Base-by-base conservation (phyloP, 1,140 invertebrate species). In the Zophobas atratus region DNA sequence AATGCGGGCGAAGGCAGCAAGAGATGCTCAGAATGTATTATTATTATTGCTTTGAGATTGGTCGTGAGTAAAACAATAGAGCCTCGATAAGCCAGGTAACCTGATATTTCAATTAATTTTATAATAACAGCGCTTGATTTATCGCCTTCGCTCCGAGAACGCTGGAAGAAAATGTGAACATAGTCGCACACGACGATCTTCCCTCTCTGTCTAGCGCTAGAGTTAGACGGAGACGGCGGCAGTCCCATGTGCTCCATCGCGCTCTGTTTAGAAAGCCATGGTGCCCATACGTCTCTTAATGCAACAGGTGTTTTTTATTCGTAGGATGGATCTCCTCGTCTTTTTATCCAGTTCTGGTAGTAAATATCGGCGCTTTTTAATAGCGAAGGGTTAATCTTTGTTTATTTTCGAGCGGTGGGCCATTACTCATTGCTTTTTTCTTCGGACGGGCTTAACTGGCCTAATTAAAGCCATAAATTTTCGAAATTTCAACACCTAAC, bases 91-190 rank as follows among this genome's bases (percentile, higher is more conserved):
- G 60, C 8, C 60, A 67, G 60, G 60, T 67, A 67, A 67, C 60
- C 60, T 67, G 60, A 67, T 67, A 67, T 67, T 67, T 67, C 60
- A 67, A 67, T 67, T 67, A 67, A 67, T 67, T 67, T 67, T 67
- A 67, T 67, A 67, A 67, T 67, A 67, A 67, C 60, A 67, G 60
- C 60, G 6, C 39, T 67, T 67, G 60, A 67, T 67, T 67, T 67
- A 67, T 67, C 60, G 60, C 60, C 55, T 57, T 34, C 1, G 35
- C 55, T 57, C 33, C 60, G 60, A 67, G 60, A 67, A 20, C 60
- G 60, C 6, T 67, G 60, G 60, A 67, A 43, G 60, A 67, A 67
- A 67, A 67, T 67, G 20, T 20, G 20, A 20, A 20, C 20, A 20
- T 20, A 20, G 20, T 20, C 20, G 20, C 20, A 20, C 20, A 20